phyloP scores from a whole-genome alignment of 1,140 invertebrate species.

The Rhyacophila brunnea region DNA sequence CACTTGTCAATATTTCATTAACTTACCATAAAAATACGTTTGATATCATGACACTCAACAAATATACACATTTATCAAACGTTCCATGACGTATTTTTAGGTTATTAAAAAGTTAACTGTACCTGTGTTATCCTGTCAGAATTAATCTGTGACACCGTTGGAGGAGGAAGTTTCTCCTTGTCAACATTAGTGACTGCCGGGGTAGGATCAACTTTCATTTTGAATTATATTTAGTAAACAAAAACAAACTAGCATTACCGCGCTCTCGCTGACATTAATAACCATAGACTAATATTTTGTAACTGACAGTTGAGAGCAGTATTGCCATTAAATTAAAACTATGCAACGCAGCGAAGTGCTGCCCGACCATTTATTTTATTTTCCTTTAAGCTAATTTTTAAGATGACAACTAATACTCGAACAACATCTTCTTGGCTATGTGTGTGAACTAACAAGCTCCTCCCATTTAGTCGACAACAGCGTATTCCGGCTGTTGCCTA shows the following conservation, averaged over 20 bases:
- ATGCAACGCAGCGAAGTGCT: too few relatives aligned
- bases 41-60: conserved; percentile 20
- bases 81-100: conserved; percentile 34
- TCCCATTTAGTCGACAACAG: too few relatives aligned
- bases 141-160: conserved; percentile 83
- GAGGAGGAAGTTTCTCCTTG: conserved; percentile 62
- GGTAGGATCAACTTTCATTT: conserved; percentile 21
- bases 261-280: neutral
- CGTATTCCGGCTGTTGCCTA: too few relatives aligned
- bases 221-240: neutral
- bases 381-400: too few relatives aligned
- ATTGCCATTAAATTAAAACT: too few relatives aligned
- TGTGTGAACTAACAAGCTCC: too few relatives aligned
- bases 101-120: conserved; percentile 37
- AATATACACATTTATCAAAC: conserved; percentile 40
- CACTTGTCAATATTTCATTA: too few relatives aligned
- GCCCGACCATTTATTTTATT: too few relatives aligned
- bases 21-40: neutral
- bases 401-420: too few relatives aligned
- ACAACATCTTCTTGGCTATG: too few relatives aligned
- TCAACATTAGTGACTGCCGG: conserved; percentile 26
- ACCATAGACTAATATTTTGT: too few relatives aligned
- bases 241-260: conserved; percentile 4
- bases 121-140: conserved; percentile 78
- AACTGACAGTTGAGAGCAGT: neutral